Percentiles rank a stretch among this genome's conserved stretches.
These are phyloP conservation scores for Sylvilagus bachmani DNA, from an alignment of 2,113 vertebrate species.

Conservation along the genomic window DNA sequence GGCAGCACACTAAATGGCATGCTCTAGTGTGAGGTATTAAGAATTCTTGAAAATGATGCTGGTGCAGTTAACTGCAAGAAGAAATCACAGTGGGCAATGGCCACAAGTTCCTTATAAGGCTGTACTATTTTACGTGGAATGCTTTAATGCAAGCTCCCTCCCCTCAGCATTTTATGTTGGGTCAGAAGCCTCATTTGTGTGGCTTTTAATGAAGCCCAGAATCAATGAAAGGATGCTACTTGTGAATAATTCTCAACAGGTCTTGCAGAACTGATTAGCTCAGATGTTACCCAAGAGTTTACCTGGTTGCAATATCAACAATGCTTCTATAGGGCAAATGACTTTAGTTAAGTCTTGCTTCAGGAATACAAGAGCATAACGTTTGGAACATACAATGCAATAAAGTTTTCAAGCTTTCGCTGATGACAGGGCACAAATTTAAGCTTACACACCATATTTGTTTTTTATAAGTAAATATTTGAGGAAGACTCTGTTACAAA, in stretches of 20 bases:
- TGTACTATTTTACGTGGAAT: not conserved
- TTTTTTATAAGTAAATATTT: too few species aligned
- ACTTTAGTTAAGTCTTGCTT: conserved; percentile 69
- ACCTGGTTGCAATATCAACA: conserved; percentile 72
- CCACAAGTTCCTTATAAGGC: not conserved
- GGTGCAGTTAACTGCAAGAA: not conserved
- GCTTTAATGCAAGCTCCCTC: not conserved
- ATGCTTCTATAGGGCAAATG: conserved; percentile 62
- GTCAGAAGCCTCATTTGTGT: not conserved
- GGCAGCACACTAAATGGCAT: not conserved
- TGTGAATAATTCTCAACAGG: not conserved
- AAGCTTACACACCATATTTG: not conserved
- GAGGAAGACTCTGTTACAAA: too few species aligned
- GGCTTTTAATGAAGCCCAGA: conserved; percentile 30
- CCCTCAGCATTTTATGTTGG: not conserved
- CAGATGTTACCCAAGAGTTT: conserved; percentile 11
- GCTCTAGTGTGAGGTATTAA: not conserved
- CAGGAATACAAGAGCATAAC: conserved; percentile 61
- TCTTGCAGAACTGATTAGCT: not conserved
- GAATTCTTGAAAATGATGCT: not conserved
- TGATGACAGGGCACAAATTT: conserved; percentile 51
- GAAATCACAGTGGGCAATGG: not conserved
- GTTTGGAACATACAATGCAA: conserved; percentile 47
- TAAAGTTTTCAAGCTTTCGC: conserved; percentile 53
- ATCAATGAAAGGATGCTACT: not conserved